phyloP scores from a whole-genome alignment of 2,797 vertebrate species.

The Sebastes matsubarae region DNA sequence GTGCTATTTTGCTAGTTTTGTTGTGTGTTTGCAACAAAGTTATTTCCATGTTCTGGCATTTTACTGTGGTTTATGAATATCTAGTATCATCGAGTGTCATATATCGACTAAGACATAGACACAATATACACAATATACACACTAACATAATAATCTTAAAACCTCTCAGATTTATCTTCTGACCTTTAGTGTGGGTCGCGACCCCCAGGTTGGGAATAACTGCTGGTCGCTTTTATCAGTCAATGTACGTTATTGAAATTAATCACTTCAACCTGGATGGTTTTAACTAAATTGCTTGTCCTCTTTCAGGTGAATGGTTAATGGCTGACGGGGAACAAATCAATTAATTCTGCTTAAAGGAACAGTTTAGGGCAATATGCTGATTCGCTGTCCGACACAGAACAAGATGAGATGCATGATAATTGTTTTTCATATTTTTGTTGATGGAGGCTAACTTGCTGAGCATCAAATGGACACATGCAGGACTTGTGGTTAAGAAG shows the following conservation, averaged over 20 bases:
- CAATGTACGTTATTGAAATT: not conserved
- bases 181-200: too few relatives aligned
- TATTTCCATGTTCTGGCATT: too few relatives aligned
- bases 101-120: not conserved
- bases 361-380: not conserved
- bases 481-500: not conserved
- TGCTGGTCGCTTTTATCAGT: not conserved
- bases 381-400: not conserved
- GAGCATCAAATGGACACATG: not conserved
- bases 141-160: not conserved
- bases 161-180: not conserved
- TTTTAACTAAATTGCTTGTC: constrained; percentile 3
- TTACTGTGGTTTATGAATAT: too few relatives aligned
- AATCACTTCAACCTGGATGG: not conserved
- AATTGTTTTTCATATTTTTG: not conserved
- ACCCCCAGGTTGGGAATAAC: not conserved
- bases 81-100: too few relatives aligned
- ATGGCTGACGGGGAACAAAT: not conserved
- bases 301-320: not conserved
- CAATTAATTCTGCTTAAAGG: not conserved
- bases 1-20: not conserved
- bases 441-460: too few relatives aligned
- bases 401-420: not conserved
- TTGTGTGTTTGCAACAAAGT: not conserved
- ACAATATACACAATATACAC: not conserved